Conservation (phyloP, 2,888 invertebrate species). For the Caenorhabditis afra region DNA sequence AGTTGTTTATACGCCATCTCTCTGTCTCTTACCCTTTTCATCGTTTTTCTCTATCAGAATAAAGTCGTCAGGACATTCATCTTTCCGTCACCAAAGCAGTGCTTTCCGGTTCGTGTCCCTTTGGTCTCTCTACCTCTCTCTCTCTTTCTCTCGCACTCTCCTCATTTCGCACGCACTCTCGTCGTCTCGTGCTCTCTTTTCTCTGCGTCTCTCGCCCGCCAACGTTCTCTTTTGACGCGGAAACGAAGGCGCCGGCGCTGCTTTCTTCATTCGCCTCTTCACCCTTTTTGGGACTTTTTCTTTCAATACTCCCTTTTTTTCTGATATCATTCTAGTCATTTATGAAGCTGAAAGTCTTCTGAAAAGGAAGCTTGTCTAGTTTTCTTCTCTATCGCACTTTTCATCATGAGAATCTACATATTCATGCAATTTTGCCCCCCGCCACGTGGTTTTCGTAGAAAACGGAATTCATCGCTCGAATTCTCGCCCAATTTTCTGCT, state of each 20-base stretch:
- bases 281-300: neutral
- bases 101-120: neutral
- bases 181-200: neutral
- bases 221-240: neutral
- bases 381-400: too few relatives aligned
- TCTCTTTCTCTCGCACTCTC: neutral
- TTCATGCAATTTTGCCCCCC: too few relatives aligned
- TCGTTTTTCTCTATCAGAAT: neutral
- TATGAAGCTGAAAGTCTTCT: too few relatives aligned
- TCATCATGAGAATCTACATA: too few relatives aligned
- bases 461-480: neutral
- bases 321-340: too few relatives aligned
- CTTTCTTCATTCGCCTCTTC: neutral
- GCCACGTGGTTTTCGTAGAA: too few relatives aligned
- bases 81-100: too few relatives aligned
- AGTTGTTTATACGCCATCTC: too few relatives aligned
- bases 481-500: slow-evolving; percentile 4
- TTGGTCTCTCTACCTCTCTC: neutral
- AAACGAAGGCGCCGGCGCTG: neutral
- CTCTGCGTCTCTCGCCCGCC: slow-evolving; percentile 1
- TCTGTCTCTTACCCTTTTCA: neutral
- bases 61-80: too few relatives aligned
- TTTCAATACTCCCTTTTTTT: neutral
- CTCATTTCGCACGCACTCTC: neutral
- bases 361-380: too few relatives aligned